Conservation (phyloP, 2,113 vertebrate species). For the Synodontis membranacea region DNA sequence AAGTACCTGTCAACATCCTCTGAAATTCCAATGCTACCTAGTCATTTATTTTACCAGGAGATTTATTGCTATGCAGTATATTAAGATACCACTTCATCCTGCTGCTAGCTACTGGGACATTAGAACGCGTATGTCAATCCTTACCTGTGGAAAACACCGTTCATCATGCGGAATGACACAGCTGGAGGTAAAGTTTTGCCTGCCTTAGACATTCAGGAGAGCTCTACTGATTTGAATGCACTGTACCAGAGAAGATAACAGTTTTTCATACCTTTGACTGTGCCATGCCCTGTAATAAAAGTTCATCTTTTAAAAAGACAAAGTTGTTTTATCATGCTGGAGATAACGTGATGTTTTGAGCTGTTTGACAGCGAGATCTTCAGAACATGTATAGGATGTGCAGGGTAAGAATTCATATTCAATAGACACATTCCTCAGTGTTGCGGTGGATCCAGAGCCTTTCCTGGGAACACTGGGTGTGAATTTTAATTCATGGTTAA, state of each 20-base stretch:
- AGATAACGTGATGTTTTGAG: neutral
- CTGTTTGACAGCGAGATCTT: neutral
- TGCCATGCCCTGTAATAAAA: neutral
- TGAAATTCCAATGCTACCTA: neutral
- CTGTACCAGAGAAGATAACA: neutral
- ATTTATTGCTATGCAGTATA: neutral
- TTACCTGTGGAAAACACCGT: conserved; percentile 35
- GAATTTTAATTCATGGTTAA: no score
- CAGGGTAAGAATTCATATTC: neutral
- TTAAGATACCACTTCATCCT: neutral
- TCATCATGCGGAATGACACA: neutral
- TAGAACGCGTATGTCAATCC: neutral
- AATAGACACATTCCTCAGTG: neutral
- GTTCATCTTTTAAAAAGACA: neutral
- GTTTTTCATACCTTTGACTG: neutral
- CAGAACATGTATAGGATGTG: neutral
- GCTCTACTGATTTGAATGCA: neutral
- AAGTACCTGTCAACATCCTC: neutral
- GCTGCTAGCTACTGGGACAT: neutral
- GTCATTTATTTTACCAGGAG: neutral
- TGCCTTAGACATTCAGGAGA: neutral
- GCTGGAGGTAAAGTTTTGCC: neutral
- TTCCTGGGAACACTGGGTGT: neutral
- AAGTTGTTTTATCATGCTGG: neutral
- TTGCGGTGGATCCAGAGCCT: neutral